Percentiles rank a stretch among this genome's conserved stretches.
These are phyloP conservation scores for Lysandra coridon DNA, from an alignment of 2,888 invertebrate genomes.

Conservation along the genomic window DNA sequence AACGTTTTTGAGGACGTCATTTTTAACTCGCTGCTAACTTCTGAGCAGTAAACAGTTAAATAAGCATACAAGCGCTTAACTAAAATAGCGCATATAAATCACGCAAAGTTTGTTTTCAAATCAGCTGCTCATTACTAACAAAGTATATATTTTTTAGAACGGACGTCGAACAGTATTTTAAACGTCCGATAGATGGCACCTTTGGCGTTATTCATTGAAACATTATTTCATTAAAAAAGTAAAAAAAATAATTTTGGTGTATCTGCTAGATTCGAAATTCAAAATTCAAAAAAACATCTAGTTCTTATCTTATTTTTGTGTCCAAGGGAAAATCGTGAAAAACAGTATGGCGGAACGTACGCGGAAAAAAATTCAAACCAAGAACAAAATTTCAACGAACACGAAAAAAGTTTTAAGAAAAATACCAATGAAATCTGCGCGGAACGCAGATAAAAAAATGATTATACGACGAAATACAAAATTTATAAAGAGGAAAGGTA, in stretches of 20 bases:
- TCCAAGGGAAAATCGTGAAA: constrained; percentile 41
- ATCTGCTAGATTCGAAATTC: neutral
- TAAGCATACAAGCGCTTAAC: constrained; percentile 1
- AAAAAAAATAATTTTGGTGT: neutral
- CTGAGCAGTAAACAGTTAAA: neutral
- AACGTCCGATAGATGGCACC: neutral
- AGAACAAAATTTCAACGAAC: constrained; percentile 38
- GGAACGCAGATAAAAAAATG: constrained; percentile 61
- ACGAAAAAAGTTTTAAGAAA: constrained; percentile 50
- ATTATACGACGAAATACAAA: constrained; percentile 60
- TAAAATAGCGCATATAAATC: constrained; percentile 11
- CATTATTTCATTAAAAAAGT: neutral
- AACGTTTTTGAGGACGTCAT: neutral
- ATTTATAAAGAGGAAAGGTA: constrained; percentile 71
- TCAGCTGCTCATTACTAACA: neutral
- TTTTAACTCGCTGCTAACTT: neutral
- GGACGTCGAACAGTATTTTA: neutral
- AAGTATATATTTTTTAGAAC: neutral
- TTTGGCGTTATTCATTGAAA: neutral
- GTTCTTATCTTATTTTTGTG: constrained; percentile 30
- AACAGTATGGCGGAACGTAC: constrained; percentile 40
- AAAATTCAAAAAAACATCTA: neutral
- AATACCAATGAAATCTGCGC: constrained; percentile 44
- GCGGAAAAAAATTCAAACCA: constrained; percentile 41
- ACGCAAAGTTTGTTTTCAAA: neutral